Evolutionary conservation across 2,113 vertebrate species (phyloP), one percentile per base, ranked within the genome.

Genomic region (Dissostichus mawsoni): DNA sequence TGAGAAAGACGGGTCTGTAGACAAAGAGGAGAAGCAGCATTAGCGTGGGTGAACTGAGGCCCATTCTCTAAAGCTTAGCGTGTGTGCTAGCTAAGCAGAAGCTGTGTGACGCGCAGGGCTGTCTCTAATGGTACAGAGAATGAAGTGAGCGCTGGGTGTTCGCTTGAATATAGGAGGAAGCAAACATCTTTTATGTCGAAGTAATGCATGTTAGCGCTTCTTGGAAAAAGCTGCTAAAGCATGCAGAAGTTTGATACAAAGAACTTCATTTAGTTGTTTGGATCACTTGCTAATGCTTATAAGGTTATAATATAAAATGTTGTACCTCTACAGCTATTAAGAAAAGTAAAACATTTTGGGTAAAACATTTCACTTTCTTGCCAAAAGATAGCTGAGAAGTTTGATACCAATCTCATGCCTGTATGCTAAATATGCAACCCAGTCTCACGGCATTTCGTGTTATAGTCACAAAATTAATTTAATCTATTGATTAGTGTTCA

Each of bases 51-150:
- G 41, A 14, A 13, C 50, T 36, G 64, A 81, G 61, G 78, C 17
- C 78, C 5, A 68, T 84, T 83, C 78, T 69, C 53, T 62, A 45
- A 84, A 85, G 85, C 78, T 74, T 2, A 69, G 74, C 63, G 55
- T 52, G 73, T 33, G 51, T 58, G 62, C 20, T 50, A 51, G 55
- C 74, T 45, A 52, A 50, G 8, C 17, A 41, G 67, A 69, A 83
- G 69, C 65, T 56, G 83, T 29, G 17, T 72, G 81, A 69, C 11
- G 25, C 52, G 2, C 44, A 85, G 69, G 83, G 58, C 58, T 8
- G 75, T 70, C 76, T 82, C 75, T n/a, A 5, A 56, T 44, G 79
- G 57, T 50, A 17, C 57, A 52, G 59, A 69, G 56, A 62, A 23
- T 41, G 69, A 83, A 14, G 50, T n/a, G 36, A 76, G 5, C 59